Evolutionary conservation across 1,140 invertebrate genomes (phyloP), one percentile per base, ranked within the genome.

Genomic region (Metaphire vulgaris): DNA sequence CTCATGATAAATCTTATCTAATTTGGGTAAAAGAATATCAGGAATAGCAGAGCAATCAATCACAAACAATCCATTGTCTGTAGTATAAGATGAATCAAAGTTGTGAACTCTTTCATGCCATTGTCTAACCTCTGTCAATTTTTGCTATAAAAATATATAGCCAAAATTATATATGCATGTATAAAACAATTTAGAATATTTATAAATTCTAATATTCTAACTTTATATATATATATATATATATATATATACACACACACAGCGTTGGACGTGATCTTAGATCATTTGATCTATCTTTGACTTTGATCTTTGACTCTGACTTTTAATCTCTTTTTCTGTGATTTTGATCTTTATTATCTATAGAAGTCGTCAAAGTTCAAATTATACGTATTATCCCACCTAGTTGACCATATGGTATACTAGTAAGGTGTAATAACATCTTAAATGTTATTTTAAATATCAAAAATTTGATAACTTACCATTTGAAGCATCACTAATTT

Each of bases 81-180:
- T 83, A 1, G 79, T 79, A 41, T 83, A 83, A 71, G 69, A 80
- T n/a, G 77, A 70, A 34, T 86, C 85, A 82, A 85, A 85, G 75
- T 82, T 83, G 21, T 81, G 79, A 6, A 85, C 81, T 77, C 81
- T 82, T 28, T 86, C 85, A 33, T 80, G 81, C 85, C 84, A 86
- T 71, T 80, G 79, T 31, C 83, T 79, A 28, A 86, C 72, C 69
- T 83, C 82, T 33, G 80, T 85, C 69, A 86, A 77, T 80, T 83
- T 84, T 85, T 85, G 83, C 85, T 86, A 79, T 21, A 81, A 79
- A 34, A 75, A 69, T 28, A 31, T 65, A 31, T 33, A 31, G 2
- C 21, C 33, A 32, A 26, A 2, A 6, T 28, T 71, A 29, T 71
- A 6, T 33, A 71, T 31, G 21, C 32, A 16, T 29, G 32, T 31